A percentile compares a stretch with the other conserved stretches of the same genome.
Conservation (phyloP, 2,113 vertebrate species). For the Madoqua kirkii region DNA sequence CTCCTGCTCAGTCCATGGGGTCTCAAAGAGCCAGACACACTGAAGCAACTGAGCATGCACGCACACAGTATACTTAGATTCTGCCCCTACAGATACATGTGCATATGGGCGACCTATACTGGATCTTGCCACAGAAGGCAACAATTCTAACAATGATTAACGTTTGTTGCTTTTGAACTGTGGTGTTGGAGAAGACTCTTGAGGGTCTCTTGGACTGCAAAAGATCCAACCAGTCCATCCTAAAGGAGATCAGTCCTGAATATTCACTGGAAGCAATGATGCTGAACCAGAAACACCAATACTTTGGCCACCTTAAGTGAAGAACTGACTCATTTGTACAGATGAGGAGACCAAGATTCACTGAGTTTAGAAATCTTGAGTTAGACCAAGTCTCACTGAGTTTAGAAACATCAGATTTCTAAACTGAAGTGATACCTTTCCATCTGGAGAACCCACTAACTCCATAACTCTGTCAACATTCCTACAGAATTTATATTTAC, state of each 20-base stretch:
- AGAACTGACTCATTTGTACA: not conserved
- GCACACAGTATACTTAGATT: not conserved
- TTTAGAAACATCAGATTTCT: not conserved
- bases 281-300: not conserved
- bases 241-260: not conserved
- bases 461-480: not conserved
- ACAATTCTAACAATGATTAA: not conserved
- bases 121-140: not conserved
- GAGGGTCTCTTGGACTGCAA: not conserved
- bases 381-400: not conserved
- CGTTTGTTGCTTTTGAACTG: not conserved
- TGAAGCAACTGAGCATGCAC: not conserved
- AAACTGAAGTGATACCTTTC: not conserved
- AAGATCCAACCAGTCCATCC: not conserved
- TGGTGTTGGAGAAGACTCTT: not conserved
- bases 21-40: not conserved
- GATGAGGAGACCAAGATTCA: not conserved
- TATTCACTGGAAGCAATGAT: not conserved
- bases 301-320: not conserved
- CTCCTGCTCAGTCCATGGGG: not conserved
- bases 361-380: not conserved
- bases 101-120: not conserved
- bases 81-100: not conserved
- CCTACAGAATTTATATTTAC: not conserved
- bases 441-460: not conserved